These are phyloP conservation scores for Mallotus villosus DNA, from an alignment of 2,797 vertebrate genomes.

Conservation along the genomic window DNA sequence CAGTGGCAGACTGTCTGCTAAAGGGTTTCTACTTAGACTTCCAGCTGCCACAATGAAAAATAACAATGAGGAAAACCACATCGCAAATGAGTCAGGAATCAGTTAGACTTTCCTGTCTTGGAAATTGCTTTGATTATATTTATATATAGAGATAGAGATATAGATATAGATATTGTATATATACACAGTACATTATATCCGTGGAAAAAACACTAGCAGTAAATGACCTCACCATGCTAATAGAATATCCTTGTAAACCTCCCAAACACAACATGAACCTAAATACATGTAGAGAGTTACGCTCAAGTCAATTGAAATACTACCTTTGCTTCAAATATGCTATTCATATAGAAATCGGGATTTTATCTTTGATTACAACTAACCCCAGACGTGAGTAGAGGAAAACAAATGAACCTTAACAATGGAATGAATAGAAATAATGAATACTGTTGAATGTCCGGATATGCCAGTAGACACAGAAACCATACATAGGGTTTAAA, in stretches of 20 bases:
- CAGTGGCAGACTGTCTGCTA: slow-evolving; percentile 42
- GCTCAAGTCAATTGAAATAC: slow-evolving; percentile 56
- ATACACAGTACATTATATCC: slow-evolving; percentile 76
- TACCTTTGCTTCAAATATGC: slow-evolving; percentile 56
- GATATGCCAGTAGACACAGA: slow-evolving; percentile 60
- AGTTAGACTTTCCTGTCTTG: slow-evolving; percentile 55
- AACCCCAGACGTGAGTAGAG: slow-evolving; percentile 52
- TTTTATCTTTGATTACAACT: slow-evolving; percentile 52
- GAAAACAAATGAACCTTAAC: slow-evolving; percentile 64
- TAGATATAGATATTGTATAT: slow-evolving; percentile 75
- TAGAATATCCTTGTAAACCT: slow-evolving; percentile 67
- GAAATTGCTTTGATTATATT: slow-evolving; percentile 71
- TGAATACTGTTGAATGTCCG: slow-evolving; percentile 55
- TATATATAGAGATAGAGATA: slow-evolving; percentile 73
- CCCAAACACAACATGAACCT: slow-evolving; percentile 68
- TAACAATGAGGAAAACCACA: slow-evolving; percentile 37
- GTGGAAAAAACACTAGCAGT: slow-evolving; percentile 71
- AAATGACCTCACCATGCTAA: slow-evolving; percentile 77
- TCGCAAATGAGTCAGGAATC: slow-evolving; percentile 49
- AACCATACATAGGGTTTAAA: slow-evolving; percentile 57
- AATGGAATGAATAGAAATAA: slow-evolving; percentile 65
- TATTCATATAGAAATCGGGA: slow-evolving; percentile 54
- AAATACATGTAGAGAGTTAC: slow-evolving; percentile 54
- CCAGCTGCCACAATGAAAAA: slow-evolving; percentile 42
- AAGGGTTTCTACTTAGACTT: slow-evolving; percentile 30